Base-by-base conservation (phyloP, 2,113 vertebrate species). In the Thalassoma bifasciatum region DNA sequence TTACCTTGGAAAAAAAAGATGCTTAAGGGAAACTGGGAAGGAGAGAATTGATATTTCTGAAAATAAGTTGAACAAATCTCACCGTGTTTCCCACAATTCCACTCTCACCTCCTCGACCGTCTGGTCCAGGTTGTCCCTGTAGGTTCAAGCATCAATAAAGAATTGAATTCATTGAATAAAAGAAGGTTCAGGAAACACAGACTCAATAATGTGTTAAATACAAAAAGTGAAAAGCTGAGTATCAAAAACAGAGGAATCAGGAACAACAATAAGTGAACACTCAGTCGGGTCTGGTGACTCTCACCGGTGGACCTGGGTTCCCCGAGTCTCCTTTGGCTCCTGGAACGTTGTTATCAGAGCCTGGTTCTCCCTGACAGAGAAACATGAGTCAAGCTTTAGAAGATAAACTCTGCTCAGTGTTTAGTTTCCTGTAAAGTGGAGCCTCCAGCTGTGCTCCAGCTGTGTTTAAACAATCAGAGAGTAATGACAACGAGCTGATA, bases 321-420 rank as follows among this genome's bases (percentile, higher is more conserved):
- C 97, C 96, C 2, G 75, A 72, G 9, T 93, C 92, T 81, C 96
- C 96, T 70, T 92, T 95, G 36, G 89, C 66, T 71, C 96, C 96
- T 21, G 19, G 62, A 10, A 47, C 2, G 5, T 60, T 88, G 88
- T 86, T 94, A 56, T 91, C 88, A 19, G 12, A 14, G 1, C 96
- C 96, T 24, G 94, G 63, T 69, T 92, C 81, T 1, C 96, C 96
- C 96, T 97, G 77, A 49, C 69, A 69, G 82, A 88, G 59, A 60
- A 73, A 60, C 78, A 61, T 53, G 19, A 10, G 23, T 7, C 13
- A 13, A 44, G 2, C 42, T 44, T 44, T 8, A 19, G 8, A 24
- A 6, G 9, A 13, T 23, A 10, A 21, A 13, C 56, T 44, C 63
- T 5, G 4, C 10, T 0, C 3, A 21, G 22, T 26, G 37, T 66